A percentile compares a stretch with the other conserved stretches of the same genome.
Conservation (phyloP, 1,140 invertebrate species). For the Orius insidiosus region DNA sequence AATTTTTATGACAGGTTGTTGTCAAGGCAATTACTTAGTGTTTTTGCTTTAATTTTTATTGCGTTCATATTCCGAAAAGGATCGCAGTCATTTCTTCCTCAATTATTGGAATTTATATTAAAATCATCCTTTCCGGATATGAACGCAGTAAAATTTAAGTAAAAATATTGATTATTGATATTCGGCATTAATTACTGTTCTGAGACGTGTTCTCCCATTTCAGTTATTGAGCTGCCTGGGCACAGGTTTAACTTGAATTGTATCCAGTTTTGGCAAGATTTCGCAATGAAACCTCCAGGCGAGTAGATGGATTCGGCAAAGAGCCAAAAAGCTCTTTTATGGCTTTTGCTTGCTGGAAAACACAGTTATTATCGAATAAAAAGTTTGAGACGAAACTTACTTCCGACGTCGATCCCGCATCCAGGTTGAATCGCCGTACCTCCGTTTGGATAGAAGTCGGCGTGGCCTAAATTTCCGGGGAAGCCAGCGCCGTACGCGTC, state of each 20-base stretch:
- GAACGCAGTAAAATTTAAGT: too few relatives aligned
- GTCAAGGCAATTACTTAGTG: too few relatives aligned
- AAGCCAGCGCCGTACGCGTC: slow-evolving; percentile 34
- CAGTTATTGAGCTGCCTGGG: background rate
- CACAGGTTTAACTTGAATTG: background rate
- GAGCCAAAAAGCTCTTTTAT: background rate
- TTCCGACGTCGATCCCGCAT: slow-evolving; percentile 24
- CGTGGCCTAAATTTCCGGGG: slow-evolving; percentile 29
- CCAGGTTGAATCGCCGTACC: slow-evolving; percentile 39
- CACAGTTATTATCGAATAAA: too few relatives aligned
- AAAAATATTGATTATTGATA: too few relatives aligned
- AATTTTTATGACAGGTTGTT: too few relatives aligned
- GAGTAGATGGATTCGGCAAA: background rate
- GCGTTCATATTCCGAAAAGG: too few relatives aligned
- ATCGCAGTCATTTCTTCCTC: too few relatives aligned
- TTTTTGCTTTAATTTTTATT: too few relatives aligned
- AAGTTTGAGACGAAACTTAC: too few relatives aligned
- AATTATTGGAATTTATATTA: too few relatives aligned
- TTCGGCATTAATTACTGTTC: background rate
- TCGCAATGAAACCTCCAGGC: background rate
- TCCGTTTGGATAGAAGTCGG: slow-evolving; percentile 44
- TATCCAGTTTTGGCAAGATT: background rate
- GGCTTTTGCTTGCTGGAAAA: background rate
- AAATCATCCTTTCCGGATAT: too few relatives aligned
- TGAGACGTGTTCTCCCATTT: slow-evolving; percentile 4